Evolutionary conservation across 2,113 vertebrate genomes (phyloP), one percentile per base, ranked within the genome.

Genomic region (Spheniscus mendiculus): DNA sequence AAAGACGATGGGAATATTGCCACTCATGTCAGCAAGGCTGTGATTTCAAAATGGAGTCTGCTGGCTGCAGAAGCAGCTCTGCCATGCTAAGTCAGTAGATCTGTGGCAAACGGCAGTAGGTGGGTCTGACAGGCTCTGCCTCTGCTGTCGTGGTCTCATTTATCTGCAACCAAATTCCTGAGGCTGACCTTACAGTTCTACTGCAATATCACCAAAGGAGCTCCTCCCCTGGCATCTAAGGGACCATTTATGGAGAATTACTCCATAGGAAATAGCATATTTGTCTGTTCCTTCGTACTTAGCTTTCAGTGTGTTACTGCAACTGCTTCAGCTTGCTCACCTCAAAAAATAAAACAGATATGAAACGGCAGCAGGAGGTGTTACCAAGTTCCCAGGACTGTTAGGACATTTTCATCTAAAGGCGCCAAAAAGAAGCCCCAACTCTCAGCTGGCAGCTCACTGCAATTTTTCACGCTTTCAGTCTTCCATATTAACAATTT

Each of bases 51-150:
- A 12, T 4, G 45, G 36, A 58, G 81, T 16, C 44, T 36, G 44
- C 29, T 63, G 89, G 77, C 53, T 36, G 86, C 89, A 89, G 91
- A 52, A 95, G 83, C 53, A 84, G 67, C 89, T 89, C 74, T 90
- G 79, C 71, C 36, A 10, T 4, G 20, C 8, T 8, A 25, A 40
- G 20, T 34, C 62, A 38, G 40, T 0, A 36, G 21, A 4, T 30
- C 49, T 11, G 10, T 8, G 76, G 61, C 47, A 55, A 72, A 42
- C 2, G 2, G 49, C 38, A 56, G 38, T 9, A 15, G 69, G 17
- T 11, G 38, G 40, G 12, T n/a, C 45, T 86, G 62, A 65, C 19
- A 5, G 1, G 1, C 12, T 87, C 62, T 81, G 59, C 56, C 15
- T 15, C 45, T 38, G 53, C 49, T 32, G 20, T 7, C 2, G 0